Conservation (phyloP, 2,113 vertebrate species). For the Larimichthys polyactis region DNA sequence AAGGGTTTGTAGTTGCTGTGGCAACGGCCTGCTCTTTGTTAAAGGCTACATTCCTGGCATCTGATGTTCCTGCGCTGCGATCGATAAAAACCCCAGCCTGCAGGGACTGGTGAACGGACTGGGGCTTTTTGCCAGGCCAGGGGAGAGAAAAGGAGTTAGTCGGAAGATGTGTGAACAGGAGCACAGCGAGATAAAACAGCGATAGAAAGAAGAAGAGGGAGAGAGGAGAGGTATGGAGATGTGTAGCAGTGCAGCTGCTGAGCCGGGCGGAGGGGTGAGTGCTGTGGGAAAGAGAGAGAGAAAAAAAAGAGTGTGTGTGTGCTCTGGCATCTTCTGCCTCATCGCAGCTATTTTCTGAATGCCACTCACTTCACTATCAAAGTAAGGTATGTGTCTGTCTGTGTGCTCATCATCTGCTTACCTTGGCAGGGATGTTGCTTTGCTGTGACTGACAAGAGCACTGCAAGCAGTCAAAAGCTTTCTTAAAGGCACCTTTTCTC, state of each 20-base stretch:
- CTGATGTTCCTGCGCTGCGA: constrained; percentile 78
- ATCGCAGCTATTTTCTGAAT: constrained; percentile 64
- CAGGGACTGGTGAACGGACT: constrained; percentile 70
- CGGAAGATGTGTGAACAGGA: constrained; percentile 63
- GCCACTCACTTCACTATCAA: constrained; percentile 71
- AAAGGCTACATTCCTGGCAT: constrained; percentile 81
- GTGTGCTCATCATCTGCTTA: constrained; percentile 61
- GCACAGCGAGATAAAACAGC: constrained; percentile 56
- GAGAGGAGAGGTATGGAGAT: constrained; percentile 52
- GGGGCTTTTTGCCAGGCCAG: constrained; percentile 65
- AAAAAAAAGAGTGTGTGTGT: background rate
- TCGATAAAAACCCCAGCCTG: constrained; percentile 76
- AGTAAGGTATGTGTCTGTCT: constrained; percentile 56
- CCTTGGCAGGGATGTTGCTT: constrained; percentile 50
- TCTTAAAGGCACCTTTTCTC: constrained; percentile 56
- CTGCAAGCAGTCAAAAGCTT: constrained; percentile 24
- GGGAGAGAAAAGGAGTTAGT: constrained; percentile 51
- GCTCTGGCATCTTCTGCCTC: constrained; percentile 46
- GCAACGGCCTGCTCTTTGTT: constrained; percentile 83
- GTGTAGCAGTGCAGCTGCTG: constrained; percentile 46
- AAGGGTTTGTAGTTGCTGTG: constrained; percentile 81
- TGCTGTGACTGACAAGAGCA: constrained; percentile 50
- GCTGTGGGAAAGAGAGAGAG: constrained; percentile 36
- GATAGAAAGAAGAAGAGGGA: constrained; percentile 30
- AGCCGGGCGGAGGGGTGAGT: constrained; percentile 61